Conservation (phyloP, 2,888 invertebrate genomes). For the Eupithecia centaureata region DNA sequence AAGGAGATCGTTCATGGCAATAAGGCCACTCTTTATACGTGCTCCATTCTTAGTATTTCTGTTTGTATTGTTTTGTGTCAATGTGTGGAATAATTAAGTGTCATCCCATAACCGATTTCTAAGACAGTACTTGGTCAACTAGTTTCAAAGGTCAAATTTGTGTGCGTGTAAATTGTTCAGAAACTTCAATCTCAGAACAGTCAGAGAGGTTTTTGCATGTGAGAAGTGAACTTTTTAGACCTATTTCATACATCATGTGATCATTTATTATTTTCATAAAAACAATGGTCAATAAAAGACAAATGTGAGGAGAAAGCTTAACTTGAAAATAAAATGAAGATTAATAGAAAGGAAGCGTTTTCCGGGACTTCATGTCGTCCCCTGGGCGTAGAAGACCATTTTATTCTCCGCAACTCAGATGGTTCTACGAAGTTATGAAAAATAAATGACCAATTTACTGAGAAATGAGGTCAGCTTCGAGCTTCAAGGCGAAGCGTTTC, state of each 20-base stretch:
- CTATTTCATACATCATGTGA: neutral
- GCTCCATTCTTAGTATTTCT: too few species aligned
- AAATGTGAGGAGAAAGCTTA: neutral
- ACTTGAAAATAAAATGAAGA: neutral
- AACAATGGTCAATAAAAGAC: neutral
- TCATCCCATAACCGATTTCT: neutral
- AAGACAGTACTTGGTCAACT: neutral
- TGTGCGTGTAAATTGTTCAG: neutral
- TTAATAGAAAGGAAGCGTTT: neutral
- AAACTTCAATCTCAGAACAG: neutral
- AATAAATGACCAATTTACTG: constrained; percentile 13
- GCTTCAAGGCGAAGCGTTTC: constrained; percentile 1
- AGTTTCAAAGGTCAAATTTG: neutral
- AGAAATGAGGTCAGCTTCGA: constrained; percentile 9
- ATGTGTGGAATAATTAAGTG: too few species aligned
- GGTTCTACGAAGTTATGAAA: constrained; percentile 5
- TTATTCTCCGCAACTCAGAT: constrained; percentile 1
- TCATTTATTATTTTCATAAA: neutral
- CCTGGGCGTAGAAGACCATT: constrained; percentile 6
- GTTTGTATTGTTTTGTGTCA: too few species aligned
- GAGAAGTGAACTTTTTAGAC: neutral
- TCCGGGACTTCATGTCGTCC: constrained; percentile 13
- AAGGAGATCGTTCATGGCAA: too few species aligned
- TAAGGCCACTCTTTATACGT: too few species aligned
- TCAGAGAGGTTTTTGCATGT: neutral